Evolutionary conservation across 2,113 vertebrate genomes (phyloP).

Genomic region (Synodontis membranacea): DNA sequence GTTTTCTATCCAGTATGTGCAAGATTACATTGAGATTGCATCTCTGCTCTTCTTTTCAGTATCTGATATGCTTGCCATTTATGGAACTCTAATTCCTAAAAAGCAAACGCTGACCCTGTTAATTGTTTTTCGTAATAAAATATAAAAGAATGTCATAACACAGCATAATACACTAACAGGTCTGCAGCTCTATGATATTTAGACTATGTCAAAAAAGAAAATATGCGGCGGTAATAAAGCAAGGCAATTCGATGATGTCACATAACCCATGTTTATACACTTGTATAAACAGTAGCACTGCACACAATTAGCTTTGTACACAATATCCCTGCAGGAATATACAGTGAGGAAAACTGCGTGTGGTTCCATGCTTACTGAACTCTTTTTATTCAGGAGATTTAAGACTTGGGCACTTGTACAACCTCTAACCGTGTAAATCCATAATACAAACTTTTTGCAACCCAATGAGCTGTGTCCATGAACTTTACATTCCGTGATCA

Average conservation of each 20-base stretch:
- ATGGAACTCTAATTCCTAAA: not conserved
- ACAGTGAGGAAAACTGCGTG: conserved; percentile 46
- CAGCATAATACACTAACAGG: not conserved
- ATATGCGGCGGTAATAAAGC: not conserved
- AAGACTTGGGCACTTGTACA: conserved; percentile 8
- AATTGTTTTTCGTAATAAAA: conserved; percentile 1
- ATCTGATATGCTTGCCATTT: not conserved
- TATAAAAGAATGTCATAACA: not conserved
- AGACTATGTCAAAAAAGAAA: not conserved
- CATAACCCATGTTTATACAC: conserved; percentile 8
- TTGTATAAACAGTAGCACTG: not conserved
- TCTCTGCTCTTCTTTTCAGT: not conserved
- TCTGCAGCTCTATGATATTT: not conserved
- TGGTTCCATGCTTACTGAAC: conserved; percentile 25
- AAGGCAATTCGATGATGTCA: conserved; percentile 13
- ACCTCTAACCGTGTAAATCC: conserved; percentile 36
- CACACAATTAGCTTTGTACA: conserved; percentile 18
- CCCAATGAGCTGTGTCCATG: conserved; percentile 17
- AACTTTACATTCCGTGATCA: conserved; percentile 19
- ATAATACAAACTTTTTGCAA: conserved; percentile 39
- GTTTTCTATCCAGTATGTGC: conserved; percentile 9
- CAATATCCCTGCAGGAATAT: conserved; percentile 30
- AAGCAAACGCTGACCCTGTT: not conserved
- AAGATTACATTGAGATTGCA: conserved; percentile 31
- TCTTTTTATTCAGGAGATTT: conserved; percentile 25